A percentile compares a stretch with the other conserved stretches of the same genome.
These are phyloP conservation scores for Mamestra configurata DNA, from an alignment of 1,140 invertebrate genomes.

Conservation along the genomic window DNA sequence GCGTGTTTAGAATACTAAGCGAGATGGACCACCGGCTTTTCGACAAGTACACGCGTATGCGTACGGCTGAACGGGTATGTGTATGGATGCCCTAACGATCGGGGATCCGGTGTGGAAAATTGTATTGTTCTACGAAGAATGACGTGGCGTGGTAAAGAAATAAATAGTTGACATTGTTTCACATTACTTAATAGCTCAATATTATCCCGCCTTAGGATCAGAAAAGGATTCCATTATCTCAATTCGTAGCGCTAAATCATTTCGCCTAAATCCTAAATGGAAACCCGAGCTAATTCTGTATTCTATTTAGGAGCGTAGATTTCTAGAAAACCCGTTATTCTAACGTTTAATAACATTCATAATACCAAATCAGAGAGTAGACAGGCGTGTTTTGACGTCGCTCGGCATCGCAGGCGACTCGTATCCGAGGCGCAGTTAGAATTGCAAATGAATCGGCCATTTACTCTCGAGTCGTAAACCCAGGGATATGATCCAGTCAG, in stretches of 20 bases:
- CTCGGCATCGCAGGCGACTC: slow-evolving; percentile 66
- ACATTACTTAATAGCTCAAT: not conserved
- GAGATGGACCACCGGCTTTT: slow-evolving; percentile 76
- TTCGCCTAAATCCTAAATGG: not conserved
- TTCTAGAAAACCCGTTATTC: slow-evolving; percentile 38
- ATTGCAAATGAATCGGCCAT: slow-evolving; percentile 87
- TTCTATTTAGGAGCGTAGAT: slow-evolving; percentile 8
- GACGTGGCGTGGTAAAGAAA: slow-evolving; percentile 13
- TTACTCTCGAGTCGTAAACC: slow-evolving; percentile 84
- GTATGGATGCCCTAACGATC: slow-evolving; percentile 51
- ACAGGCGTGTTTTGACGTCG: slow-evolving; percentile 54
- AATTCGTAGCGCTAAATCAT: not conserved
- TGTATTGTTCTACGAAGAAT: slow-evolving; percentile 45
- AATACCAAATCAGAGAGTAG: slow-evolving; percentile 43
- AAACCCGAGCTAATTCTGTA: not conserved
- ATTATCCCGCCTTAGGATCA: not conserved
- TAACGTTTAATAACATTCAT: slow-evolving; percentile 34
- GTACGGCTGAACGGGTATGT: slow-evolving; percentile 50
- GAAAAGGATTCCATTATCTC: not conserved
- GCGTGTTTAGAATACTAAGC: slow-evolving; percentile 78
- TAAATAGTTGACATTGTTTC: not conserved
- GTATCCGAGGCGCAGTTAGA: slow-evolving; percentile 80
- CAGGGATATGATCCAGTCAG: slow-evolving; percentile 86
- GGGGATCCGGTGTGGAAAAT: slow-evolving; percentile 48
- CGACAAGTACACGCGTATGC: slow-evolving; percentile 52